These are phyloP conservation scores for Discoglossus pictus DNA, from an alignment of 2,797 vertebrate species.

Conservation along the genomic window DNA sequence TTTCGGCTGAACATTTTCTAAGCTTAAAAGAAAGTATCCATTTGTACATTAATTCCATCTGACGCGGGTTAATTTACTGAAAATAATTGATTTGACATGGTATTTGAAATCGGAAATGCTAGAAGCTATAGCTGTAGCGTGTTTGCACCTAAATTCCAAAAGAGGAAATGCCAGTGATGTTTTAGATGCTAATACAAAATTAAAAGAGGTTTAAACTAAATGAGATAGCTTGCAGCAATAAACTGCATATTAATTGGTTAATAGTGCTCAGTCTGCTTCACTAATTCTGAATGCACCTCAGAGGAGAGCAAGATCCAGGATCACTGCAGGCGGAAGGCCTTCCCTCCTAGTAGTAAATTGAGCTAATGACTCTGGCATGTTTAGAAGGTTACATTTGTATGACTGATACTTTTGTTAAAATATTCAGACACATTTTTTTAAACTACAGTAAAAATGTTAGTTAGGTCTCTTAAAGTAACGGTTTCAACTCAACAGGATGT, in stretches of 20 bases:
- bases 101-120: conserved; percentile 42
- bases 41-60: conserved; percentile 37
- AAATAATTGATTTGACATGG: conserved; percentile 47
- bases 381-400: background rate
- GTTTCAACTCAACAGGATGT: no score
- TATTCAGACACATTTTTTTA: no score
- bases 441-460: no score
- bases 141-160: conserved; percentile 22
- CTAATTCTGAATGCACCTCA: conserved; percentile 33
- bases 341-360: background rate
- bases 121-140: conserved; percentile 23
- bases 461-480: no score
- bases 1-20: background rate
- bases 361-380: background rate
- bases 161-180: conserved; percentile 22
- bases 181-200: conserved; percentile 26
- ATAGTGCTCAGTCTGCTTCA: conserved; percentile 20
- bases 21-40: conserved; percentile 27
- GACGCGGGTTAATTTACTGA: conserved; percentile 40
- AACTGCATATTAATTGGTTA: conserved; percentile 20
- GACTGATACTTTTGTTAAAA: background rate
- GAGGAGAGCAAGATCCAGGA: conserved; percentile 14
- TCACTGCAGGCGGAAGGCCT: background rate
- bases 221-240: conserved; percentile 20
- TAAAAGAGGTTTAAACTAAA: conserved; percentile 34